Conservation (phyloP, 2,113 vertebrate genomes). For the Serilophus lunatus region DNA sequence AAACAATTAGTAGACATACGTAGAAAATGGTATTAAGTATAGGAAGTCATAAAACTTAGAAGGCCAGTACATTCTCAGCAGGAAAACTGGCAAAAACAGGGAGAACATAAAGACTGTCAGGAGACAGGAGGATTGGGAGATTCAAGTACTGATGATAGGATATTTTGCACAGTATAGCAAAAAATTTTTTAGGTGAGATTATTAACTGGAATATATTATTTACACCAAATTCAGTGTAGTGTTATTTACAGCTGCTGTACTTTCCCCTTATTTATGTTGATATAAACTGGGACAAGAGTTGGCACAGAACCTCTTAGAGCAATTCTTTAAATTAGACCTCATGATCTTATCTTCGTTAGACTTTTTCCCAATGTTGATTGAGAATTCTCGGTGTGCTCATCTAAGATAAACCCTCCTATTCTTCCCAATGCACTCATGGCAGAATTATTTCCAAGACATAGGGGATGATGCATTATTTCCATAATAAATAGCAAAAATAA, state of each 20-base stretch:
- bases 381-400: neutral
- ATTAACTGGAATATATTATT: neutral
- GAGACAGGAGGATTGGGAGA: neutral
- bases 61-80: neutral
- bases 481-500: neutral
- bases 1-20: neutral
- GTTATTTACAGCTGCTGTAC: neutral
- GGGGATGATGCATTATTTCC: neutral
- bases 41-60: neutral
- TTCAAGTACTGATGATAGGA: neutral
- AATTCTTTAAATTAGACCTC: neutral
- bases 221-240: neutral
- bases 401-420: neutral
- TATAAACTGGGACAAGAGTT: neutral
- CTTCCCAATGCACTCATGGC: neutral
- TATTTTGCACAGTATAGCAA: neutral
- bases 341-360: neutral
- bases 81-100: neutral
- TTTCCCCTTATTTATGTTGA: neutral
- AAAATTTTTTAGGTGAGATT: neutral
- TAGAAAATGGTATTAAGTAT: neutral
- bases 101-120: neutral
- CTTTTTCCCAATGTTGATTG: neutral
- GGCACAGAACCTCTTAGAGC: neutral
- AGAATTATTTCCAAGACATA: neutral